phyloP scores from a whole-genome alignment of 2,888 invertebrate species.

The Coenonympha glycerion region DNA sequence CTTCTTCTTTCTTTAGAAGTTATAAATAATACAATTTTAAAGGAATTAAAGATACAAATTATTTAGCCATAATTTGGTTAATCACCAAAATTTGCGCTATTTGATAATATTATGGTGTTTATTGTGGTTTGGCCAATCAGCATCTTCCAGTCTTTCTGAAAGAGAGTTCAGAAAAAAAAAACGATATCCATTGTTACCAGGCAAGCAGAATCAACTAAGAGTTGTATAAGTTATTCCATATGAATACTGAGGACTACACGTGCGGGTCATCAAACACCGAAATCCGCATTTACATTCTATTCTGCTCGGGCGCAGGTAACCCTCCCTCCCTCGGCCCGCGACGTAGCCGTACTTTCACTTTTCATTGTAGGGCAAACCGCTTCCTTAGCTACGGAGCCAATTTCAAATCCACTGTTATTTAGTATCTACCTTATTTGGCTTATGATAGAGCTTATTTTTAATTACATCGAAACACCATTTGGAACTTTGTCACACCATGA shows the following conservation, averaged over 20 bases:
- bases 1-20: too few species aligned
- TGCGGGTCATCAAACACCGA: slow-evolving; percentile 61
- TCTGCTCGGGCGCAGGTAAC: slow-evolving; percentile 51
- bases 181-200: slow-evolving; percentile 24
- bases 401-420: background rate
- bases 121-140: too few species aligned
- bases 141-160: too few species aligned
- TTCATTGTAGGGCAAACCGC: slow-evolving; percentile 67
- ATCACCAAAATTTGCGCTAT: too few species aligned
- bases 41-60: too few species aligned
- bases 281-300: slow-evolving; percentile 62
- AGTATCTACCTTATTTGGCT: slow-evolving; percentile 25
- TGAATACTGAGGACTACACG: slow-evolving; percentile 20
- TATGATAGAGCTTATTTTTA: slow-evolving; percentile 21
- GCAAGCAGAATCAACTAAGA: slow-evolving; percentile 21
- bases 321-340: slow-evolving; percentile 38
- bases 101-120: too few species aligned
- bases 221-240: slow-evolving; percentile 17
- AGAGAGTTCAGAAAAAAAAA: slow-evolving; percentile 3
- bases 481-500: slow-evolving; percentile 41
- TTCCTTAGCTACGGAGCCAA: slow-evolving; percentile 38
- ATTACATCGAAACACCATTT: slow-evolving; percentile 11
- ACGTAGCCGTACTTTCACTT: slow-evolving; percentile 67
- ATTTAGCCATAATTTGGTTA: too few species aligned
- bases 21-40: too few species aligned